These are phyloP conservation scores for Stenodema calcarata DNA, from an alignment of 2,888 invertebrate genomes.

Conservation along the genomic window DNA sequence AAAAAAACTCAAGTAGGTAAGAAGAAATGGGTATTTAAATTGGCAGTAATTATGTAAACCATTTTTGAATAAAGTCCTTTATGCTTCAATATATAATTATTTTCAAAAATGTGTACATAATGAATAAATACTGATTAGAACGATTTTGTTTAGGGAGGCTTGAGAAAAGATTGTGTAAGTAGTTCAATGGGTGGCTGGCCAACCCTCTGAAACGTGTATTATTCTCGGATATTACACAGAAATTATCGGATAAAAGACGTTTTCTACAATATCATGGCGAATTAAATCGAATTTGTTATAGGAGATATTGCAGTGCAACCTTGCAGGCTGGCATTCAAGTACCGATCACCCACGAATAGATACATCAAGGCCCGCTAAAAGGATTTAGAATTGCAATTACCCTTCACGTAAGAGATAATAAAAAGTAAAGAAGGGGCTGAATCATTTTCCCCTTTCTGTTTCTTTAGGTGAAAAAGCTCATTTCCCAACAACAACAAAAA, in stretches of 20 bases:
- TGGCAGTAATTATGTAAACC: too few species aligned
- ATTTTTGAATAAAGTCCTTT: too few species aligned
- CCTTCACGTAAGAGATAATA: not conserved
- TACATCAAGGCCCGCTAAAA: not conserved
- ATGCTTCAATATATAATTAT: too few species aligned
- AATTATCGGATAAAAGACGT: not conserved
- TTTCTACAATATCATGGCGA: not conserved
- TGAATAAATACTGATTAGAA: too few species aligned
- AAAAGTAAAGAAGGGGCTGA: not conserved
- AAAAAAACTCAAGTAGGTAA: too few species aligned
- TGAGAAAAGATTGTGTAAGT: too few species aligned
- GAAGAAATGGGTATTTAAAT: too few species aligned
- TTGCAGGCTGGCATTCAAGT: not conserved
- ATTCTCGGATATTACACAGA: not conserved
- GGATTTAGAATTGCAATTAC: not conserved
- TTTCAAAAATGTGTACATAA: too few species aligned
- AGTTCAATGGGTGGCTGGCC: too few species aligned
- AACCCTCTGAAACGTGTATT: too few species aligned
- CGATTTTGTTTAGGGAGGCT: too few species aligned
- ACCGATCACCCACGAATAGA: not conserved
- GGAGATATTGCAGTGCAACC: not conserved
- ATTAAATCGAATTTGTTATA: not conserved
- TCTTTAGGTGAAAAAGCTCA: not conserved
- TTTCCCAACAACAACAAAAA: not conserved
- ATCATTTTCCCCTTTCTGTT: not conserved